A percentile compares a stretch with the other conserved stretches of the same genome.
Conservation (phyloP, 2,888 invertebrate species). For the Allolobophora icterica region DNA sequence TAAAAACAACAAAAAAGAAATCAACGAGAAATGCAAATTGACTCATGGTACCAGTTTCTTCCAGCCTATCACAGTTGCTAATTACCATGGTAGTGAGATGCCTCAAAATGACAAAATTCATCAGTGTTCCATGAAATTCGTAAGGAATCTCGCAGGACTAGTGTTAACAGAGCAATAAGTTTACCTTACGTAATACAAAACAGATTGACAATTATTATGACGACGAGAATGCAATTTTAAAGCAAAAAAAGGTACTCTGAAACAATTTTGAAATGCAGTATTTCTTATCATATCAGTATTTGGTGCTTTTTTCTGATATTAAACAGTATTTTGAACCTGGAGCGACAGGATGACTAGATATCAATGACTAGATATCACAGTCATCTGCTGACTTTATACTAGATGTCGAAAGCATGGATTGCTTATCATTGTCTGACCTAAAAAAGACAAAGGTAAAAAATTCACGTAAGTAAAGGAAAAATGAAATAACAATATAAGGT, state of each 20-base stretch:
- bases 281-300: background rate
- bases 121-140: background rate
- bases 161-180: background rate
- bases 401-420: background rate
- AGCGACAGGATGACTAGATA: background rate
- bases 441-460: background rate
- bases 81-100: background rate
- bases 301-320: background rate
- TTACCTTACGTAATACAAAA: background rate
- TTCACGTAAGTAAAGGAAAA: background rate
- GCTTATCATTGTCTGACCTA: conserved; percentile 11
- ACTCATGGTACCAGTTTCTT: background rate
- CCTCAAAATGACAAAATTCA: background rate
- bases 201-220: background rate
- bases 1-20: background rate
- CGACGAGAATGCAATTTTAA: background rate
- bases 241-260: background rate
- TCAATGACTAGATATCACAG: background rate
- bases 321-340: background rate
- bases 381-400: background rate
- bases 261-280: background rate
- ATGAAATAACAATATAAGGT: no score
- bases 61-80: background rate
- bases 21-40: background rate
- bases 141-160: background rate